Evolutionary conservation across 2,888 invertebrate species (phyloP).

Genomic region (Diarsia rubi): DNA sequence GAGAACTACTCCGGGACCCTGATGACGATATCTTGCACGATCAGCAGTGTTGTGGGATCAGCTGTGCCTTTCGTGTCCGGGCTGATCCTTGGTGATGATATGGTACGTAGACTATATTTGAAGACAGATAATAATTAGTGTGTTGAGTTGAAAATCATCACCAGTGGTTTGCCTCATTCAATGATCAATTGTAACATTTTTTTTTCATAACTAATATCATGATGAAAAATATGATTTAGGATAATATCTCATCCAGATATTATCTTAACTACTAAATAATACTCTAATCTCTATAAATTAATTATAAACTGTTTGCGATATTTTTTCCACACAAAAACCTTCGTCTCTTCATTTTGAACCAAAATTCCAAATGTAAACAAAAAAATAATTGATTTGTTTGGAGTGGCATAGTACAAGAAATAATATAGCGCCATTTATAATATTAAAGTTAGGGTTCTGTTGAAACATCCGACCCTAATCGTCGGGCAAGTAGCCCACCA

Average conservation of each 20-base stretch:
- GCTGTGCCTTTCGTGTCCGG: slow-evolving; percentile 77
- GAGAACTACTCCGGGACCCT: slow-evolving; percentile 80
- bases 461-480: not conserved
- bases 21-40: slow-evolving; percentile 74
- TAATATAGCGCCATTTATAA: not conserved
- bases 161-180: not conserved
- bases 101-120: slow-evolving; percentile 66
- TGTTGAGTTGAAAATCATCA: not conserved
- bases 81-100: slow-evolving; percentile 72
- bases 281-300: not conserved
- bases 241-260: not conserved
- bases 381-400: not conserved
- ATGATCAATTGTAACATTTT: too few species aligned
- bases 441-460: not conserved
- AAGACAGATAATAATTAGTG: not conserved
- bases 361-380: too few species aligned
- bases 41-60: slow-evolving; percentile 77
- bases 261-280: not conserved
- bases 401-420: not conserved
- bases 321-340: not conserved
- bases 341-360: not conserved
- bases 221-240: not conserved
- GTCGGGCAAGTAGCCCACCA: not conserved
- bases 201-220: too few species aligned
- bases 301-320: not conserved